Percentiles rank a stretch among this genome's conserved stretches.
phyloP scores from a whole-genome alignment of 1,140 invertebrate genomes.

The Plectus sambesii region DNA sequence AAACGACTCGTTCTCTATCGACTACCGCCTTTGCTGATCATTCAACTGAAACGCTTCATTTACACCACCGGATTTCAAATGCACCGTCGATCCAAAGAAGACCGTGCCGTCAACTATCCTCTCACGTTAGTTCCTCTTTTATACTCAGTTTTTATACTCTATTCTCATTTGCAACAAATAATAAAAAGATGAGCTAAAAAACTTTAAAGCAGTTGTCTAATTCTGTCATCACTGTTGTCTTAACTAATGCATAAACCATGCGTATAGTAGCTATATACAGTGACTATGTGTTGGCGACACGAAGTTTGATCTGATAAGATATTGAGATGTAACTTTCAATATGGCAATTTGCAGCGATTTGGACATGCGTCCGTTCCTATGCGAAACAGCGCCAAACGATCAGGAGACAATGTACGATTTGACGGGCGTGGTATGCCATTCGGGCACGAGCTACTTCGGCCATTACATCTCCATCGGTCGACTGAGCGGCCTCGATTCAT shows the following conservation, averaged over 20 bases:
- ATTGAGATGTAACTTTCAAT: no score
- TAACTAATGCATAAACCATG: no score
- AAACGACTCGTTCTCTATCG: slow-evolving; percentile 50
- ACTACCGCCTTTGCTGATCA: slow-evolving; percentile 49
- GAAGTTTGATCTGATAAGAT: no score
- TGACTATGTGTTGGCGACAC: no score
- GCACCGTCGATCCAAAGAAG: slow-evolving; percentile 24
- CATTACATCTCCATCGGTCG: slow-evolving; percentile 28
- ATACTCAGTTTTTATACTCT: no score
- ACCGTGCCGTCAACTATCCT: slow-evolving; percentile 24
- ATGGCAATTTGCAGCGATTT: no score
- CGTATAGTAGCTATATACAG: no score
- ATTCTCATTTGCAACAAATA: no score
- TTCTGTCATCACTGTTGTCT: no score
- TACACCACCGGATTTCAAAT: slow-evolving; percentile 45
- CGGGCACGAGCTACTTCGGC: slow-evolving; percentile 25
- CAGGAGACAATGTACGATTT: slow-evolving; percentile 24
- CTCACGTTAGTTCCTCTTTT: no score
- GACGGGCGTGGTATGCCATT: slow-evolving; percentile 29
- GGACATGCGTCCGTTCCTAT: slow-evolving; percentile 21
- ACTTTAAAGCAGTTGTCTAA: no score
- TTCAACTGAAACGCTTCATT: slow-evolving; percentile 52
- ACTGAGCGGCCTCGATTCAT: slow-evolving; percentile 18
- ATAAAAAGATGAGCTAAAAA: no score
- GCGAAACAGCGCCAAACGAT: slow-evolving; percentile 14